Conservation (phyloP, 2,888 invertebrate species). For the Oxytorus armatus region DNA sequence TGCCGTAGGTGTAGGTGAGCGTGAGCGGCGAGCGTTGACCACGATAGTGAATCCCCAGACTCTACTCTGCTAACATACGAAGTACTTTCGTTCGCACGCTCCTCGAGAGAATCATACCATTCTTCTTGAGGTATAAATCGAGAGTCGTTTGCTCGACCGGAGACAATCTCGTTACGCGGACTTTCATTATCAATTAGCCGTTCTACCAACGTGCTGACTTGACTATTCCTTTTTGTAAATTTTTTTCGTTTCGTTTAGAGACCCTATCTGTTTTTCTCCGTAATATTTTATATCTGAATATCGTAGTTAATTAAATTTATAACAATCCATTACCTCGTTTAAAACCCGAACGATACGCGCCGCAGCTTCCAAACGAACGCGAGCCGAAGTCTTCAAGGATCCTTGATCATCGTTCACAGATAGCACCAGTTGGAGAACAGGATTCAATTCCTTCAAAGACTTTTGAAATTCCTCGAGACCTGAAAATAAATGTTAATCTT, state of each 20-base stretch:
- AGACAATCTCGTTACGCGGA: conserved; percentile 51
- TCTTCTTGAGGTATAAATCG: conserved; percentile 60
- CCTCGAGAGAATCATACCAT: conserved; percentile 57
- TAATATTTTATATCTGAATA: conserved; percentile 5
- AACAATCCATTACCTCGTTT: conserved; percentile 75
- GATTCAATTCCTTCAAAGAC: conserved; percentile 77
- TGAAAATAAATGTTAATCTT: conserved; percentile 68
- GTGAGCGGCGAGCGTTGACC: conserved; percentile 64
- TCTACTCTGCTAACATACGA: conserved; percentile 17
- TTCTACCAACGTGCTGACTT: conserved; percentile 1
- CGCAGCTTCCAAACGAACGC: conserved; percentile 74
- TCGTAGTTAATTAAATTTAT: not conserved
- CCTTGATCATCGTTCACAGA: conserved; percentile 77
- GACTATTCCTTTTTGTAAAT: no score
- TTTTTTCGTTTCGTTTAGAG: conserved; percentile 21
- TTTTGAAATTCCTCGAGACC: conserved; percentile 76
- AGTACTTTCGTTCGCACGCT: conserved; percentile 68
- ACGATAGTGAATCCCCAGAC: conserved; percentile 50
- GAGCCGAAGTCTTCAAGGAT: conserved; percentile 76
- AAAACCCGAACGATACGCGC: conserved; percentile 74
- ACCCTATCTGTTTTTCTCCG: not conserved
- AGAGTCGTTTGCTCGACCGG: conserved; percentile 43
- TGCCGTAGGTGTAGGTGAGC: conserved; percentile 57
- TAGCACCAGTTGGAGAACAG: conserved; percentile 77
- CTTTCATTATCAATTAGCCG: conserved; percentile 67